These are phyloP conservation scores for Olivierus martensii DNA, from an alignment of 1,140 invertebrate species.

Conservation along the genomic window DNA sequence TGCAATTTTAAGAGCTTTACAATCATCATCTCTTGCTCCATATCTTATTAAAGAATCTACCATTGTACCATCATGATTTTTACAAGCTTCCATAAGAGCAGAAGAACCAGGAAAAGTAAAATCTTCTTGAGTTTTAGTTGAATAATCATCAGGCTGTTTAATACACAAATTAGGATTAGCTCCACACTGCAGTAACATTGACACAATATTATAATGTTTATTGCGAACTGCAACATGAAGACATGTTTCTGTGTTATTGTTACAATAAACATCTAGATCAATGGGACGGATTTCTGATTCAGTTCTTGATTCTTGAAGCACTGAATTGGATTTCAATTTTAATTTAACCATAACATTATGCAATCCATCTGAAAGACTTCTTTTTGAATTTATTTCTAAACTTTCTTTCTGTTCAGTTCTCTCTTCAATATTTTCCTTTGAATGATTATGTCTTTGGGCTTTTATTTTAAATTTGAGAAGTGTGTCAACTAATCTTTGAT, in stretches of 20 bases:
- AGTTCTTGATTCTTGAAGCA: slow-evolving; percentile 7
- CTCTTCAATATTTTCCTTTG: slow-evolving; percentile 3
- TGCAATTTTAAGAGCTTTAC: slow-evolving; percentile 53
- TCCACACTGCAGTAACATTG: slow-evolving; percentile 51
- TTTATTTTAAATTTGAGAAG: slow-evolving; percentile 59
- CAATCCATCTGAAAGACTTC: slow-evolving; percentile 69
- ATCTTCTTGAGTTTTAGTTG: slow-evolving; percentile 3
- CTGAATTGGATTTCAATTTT: slow-evolving; percentile 35
- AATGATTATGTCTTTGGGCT: slow-evolving; percentile 25
- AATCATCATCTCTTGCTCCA: slow-evolving; percentile 73
- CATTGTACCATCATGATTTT: slow-evolving; percentile 45
- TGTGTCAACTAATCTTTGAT: slow-evolving; percentile 59
- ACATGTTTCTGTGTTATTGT: slow-evolving; percentile 55
- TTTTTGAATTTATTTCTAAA: slow-evolving; percentile 1
- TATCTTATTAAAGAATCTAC: slow-evolving; percentile 62
- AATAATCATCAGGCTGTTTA: slow-evolving; percentile 9
- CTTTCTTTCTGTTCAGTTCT: slow-evolving; percentile 7
- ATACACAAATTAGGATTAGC: slow-evolving; percentile 35
- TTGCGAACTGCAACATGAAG: slow-evolving; percentile 62
- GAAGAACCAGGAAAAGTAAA: slow-evolving; percentile 32
- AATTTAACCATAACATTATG: slow-evolving; percentile 72
- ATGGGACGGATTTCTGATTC: slow-evolving; percentile 46
- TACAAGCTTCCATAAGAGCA: slow-evolving; percentile 57
- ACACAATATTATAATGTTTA: slow-evolving; percentile 56
- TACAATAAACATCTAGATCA: slow-evolving; percentile 58